phyloP scores from a whole-genome alignment of 2,888 invertebrate species.

The Mesopsocus fuscifrons region DNA sequence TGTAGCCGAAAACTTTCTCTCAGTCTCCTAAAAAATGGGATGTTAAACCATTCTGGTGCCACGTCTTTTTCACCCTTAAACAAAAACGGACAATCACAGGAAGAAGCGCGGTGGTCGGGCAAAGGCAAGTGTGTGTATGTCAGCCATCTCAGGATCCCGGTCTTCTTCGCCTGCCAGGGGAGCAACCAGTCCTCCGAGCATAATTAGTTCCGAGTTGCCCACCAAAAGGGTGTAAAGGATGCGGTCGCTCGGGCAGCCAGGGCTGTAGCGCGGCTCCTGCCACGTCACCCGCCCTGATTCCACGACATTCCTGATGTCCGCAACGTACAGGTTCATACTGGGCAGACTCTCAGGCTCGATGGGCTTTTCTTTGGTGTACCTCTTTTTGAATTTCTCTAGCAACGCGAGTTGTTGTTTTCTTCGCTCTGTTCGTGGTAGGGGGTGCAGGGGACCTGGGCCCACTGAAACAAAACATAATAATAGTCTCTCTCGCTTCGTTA shows the following conservation, averaged over 20 bases:
- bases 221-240: conserved; percentile 76
- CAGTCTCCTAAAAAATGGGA: too few relatives aligned
- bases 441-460: too few relatives aligned
- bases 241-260: conserved; percentile 67
- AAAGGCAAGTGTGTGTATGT: too few relatives aligned
- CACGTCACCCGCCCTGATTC: conserved; percentile 40
- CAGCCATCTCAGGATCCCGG: too few relatives aligned
- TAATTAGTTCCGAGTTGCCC: conserved; percentile 79
- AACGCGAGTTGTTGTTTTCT: conserved; percentile 24
- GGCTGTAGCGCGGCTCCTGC: conserved; percentile 46
- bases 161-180: too few relatives aligned
- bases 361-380: conserved; percentile 23
- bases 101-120: too few relatives aligned
- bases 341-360: conserved; percentile 4
- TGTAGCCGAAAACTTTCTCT: too few relatives aligned
- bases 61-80: too few relatives aligned
- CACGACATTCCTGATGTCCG: conserved; percentile 60
- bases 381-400: conserved; percentile 24
- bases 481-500: too few relatives aligned
- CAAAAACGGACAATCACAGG: too few relatives aligned
- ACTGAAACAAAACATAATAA: too few relatives aligned
- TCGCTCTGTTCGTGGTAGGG: conserved; percentile 13
- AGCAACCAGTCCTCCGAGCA: conserved; percentile 96
- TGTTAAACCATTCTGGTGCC: too few relatives aligned
- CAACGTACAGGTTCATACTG: conserved; percentile 62